Percentiles rank a stretch among this genome's conserved stretches.
Conservation (phyloP, 1,140 invertebrate species). For the Eriocheir sinensis region DNA sequence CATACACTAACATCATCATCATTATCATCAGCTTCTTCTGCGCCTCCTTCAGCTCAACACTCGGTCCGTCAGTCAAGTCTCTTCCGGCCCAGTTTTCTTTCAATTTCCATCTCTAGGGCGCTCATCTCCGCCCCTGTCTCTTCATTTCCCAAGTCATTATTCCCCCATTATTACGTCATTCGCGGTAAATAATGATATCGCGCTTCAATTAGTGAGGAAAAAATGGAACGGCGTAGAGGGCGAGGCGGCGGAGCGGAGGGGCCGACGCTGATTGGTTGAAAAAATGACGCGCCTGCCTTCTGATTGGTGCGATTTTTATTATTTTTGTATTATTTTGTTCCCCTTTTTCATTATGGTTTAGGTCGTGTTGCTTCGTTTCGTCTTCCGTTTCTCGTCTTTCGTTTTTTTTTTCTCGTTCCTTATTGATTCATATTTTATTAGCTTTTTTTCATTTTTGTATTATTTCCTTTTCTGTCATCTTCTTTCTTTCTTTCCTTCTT, state of each 20-base stretch:
- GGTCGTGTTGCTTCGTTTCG: too few species aligned
- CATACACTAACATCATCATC: not conserved
- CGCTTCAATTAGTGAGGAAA: constrained; percentile 47
- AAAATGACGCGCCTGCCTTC: not conserved
- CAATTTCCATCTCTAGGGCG: constrained; percentile 51
- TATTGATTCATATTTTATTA: not conserved
- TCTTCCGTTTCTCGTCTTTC: too few species aligned
- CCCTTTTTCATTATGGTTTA: too few species aligned
- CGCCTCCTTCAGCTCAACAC: not conserved
- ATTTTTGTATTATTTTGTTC: not conserved
- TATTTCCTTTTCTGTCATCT: too few species aligned
- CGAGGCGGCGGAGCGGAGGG: not conserved
- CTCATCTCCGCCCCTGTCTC: constrained; percentile 55
- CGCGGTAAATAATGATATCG: constrained; percentile 64
- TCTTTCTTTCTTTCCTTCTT: too few species aligned
- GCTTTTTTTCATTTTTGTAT: not conserved
- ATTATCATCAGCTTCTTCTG: not conserved
- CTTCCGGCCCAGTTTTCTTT: constrained; percentile 37
- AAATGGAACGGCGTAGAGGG: not conserved
- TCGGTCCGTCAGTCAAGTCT: not conserved
- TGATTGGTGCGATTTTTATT: not conserved
- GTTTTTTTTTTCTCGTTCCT: not conserved
- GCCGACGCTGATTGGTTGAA: not conserved
- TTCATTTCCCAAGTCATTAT: constrained; percentile 68
- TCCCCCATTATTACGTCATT: constrained; percentile 59